Evolutionary conservation across 2,888 invertebrate genomes (phyloP), one percentile per base, ranked within the genome.

Genomic region (Catotricha subobsoleta): DNA sequence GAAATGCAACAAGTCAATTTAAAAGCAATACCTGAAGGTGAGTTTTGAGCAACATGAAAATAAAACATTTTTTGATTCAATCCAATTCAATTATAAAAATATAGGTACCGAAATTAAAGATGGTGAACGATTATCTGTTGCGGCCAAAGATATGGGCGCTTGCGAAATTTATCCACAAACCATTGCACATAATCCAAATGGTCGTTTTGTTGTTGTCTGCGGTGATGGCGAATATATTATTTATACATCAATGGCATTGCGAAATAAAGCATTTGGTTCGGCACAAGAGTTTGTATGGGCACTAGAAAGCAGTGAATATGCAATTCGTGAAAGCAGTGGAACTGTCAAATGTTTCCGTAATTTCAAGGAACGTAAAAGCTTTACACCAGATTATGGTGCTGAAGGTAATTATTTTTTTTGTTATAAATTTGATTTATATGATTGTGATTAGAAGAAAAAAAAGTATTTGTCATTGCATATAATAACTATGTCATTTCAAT

Each of bases 221-320:
- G 98, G 98, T 2, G 98, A 99, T 62, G 98, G 98, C 12, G 98
- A 99, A 60, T 99, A 95, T 62, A 98, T 99, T 38, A 97, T 99
- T 52, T 98, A 99, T 67, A 99, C 98, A 0, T 92, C 98, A 0
- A 95, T 98, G 94, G 97, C 97, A 0, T 67, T 99, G 47, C 71
- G 98, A 40, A 99, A 99, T 63, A 99, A 99, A 60, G 94, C 94
- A 2, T 99, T 97, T 58, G 98, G 98, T 1, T 80, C 88, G 10
- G 97, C 95, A 0, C 88, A 94, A 52, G 98, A 99, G 66, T 99
- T 99, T 59, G 97, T 97, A 0, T 99, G 98, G 98, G 91, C 92
- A 0, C 72, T 81, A 38, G 98, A 99, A 59, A 90, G 94, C 25
- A 91, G 90, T 34, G 88, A 95, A 51, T 86, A 84, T 53, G 84